Percentiles rank a stretch among this genome's conserved stretches.
phyloP scores from a whole-genome alignment of 2,797 vertebrate species.

The Bryconaethiops microstoma region DNA sequence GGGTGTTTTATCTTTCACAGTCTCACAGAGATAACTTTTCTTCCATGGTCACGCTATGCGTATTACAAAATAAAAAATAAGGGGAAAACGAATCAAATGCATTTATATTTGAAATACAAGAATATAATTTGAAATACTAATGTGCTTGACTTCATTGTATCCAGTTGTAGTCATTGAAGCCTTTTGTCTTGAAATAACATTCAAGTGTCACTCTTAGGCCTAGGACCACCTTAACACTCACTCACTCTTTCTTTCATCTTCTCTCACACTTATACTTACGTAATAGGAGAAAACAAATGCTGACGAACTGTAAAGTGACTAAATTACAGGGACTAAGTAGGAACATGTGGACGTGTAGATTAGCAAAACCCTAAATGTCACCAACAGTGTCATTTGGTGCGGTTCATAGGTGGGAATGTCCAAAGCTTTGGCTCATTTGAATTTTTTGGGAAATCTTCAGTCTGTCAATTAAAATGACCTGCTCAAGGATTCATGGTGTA shows the following conservation, averaged over 20 bases:
- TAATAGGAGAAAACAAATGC: background rate
- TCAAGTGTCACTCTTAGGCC: constrained; percentile 45
- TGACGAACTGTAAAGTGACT: constrained; percentile 20
- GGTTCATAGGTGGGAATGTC: background rate
- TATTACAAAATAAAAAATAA: constrained; percentile 57
- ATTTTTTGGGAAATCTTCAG: constrained; percentile 8
- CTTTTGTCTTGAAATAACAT: constrained; percentile 49
- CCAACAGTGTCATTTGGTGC: constrained; percentile 54
- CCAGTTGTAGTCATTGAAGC: constrained; percentile 64
- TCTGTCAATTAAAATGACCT: constrained; percentile 19
- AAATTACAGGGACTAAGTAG: constrained; percentile 4
- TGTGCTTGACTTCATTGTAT: constrained; percentile 65
- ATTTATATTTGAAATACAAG: constrained; percentile 38
- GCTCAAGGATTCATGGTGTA: background rate
- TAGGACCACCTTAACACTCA: constrained; percentile 3
- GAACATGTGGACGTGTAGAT: background rate
- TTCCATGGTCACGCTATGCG: constrained; percentile 72
- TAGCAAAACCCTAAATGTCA: constrained; percentile 10
- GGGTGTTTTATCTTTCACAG: constrained; percentile 72
- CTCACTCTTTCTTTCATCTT: constrained; percentile 16
- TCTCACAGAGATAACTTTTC: constrained; percentile 78
- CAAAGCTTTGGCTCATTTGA: background rate
- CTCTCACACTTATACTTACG: constrained; percentile 1
- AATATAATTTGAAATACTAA: constrained; percentile 54
- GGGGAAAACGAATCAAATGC: constrained; percentile 49